Evolutionary conservation across 2,888 invertebrate species (phyloP).

Genomic region (Diarsia mendica): DNA sequence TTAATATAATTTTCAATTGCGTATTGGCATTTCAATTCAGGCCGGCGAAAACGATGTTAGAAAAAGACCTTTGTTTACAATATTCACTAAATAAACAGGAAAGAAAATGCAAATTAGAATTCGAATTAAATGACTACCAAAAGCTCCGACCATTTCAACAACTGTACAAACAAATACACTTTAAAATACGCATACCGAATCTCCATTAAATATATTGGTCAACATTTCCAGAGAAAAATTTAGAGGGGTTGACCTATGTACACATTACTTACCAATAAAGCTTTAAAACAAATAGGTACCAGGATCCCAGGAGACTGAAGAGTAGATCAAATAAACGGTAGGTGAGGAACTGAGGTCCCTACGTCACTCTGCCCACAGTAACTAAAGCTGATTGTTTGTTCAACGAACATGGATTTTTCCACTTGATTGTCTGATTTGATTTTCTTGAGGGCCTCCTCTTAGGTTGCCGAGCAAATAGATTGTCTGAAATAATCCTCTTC

Average conservation of each 20-base stretch:
- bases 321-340: conserved; percentile 83
- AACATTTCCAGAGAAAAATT: conserved; percentile 81
- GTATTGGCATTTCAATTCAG: no score
- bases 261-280: conserved; percentile 90
- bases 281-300: conserved; percentile 88
- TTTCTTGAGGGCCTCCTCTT: conserved; percentile 83
- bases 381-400: conserved; percentile 90
- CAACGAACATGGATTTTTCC: conserved; percentile 89
- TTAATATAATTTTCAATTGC: no score
- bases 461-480: conserved; percentile 78
- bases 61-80: background rate
- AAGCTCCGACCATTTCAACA: background rate
- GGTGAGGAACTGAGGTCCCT: conserved; percentile 81
- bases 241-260: conserved; percentile 89
- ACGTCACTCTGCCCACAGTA: conserved; percentile 84
- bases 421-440: conserved; percentile 91
- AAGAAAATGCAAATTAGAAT: conserved; percentile 1
- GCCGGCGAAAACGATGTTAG: no score
- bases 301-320: conserved; percentile 78
- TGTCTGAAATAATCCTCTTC: conserved; percentile 73
- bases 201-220: conserved; percentile 87
- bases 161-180: conserved; percentile 31
- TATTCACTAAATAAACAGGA: background rate
- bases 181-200: conserved; percentile 48
- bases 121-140: conserved; percentile 23